Conservation (phyloP, 1,140 invertebrate genomes). For the Daktulosphaira vitifoliae region DNA sequence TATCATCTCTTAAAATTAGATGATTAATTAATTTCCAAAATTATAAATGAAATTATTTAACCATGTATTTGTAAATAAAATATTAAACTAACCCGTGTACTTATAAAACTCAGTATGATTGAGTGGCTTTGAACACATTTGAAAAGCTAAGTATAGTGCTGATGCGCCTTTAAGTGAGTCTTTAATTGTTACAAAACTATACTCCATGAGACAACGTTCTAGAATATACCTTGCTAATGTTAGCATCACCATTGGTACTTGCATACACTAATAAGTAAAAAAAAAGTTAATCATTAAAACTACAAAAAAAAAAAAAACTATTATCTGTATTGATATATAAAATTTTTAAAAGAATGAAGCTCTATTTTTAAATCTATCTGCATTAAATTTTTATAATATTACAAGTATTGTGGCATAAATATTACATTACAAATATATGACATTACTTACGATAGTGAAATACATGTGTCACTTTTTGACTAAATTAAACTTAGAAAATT, state of each 20-base stretch:
- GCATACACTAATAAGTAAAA: constrained; percentile 60
- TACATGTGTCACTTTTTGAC: too few relatives aligned
- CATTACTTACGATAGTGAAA: too few relatives aligned
- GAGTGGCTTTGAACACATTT: constrained; percentile 65
- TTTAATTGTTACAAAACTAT: constrained; percentile 62
- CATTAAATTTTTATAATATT: too few relatives aligned
- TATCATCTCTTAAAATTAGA: too few relatives aligned
- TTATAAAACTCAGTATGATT: constrained; percentile 75
- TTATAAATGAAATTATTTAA: not conserved
- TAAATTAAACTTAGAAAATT: too few relatives aligned
- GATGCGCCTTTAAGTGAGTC: constrained; percentile 87
- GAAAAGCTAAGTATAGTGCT: constrained; percentile 71
- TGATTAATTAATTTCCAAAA: constrained; percentile 16
- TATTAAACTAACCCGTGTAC: constrained; percentile 59
- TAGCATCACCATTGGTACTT: constrained; percentile 80
- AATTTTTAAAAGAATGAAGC: too few relatives aligned
- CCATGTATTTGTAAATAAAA: not conserved
- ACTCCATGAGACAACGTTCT: constrained; percentile 88
- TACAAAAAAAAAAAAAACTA: not conserved
- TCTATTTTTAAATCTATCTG: too few relatives aligned
- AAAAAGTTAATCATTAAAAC: constrained; percentile 28
- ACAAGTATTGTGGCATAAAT: too few relatives aligned
- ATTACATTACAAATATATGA: too few relatives aligned
- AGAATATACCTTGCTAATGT: constrained; percentile 90
- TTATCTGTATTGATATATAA: too few relatives aligned